These are phyloP conservation scores for Pachyuromys duprasi DNA, from an alignment of 2,797 vertebrate species.

Conservation along the genomic window DNA sequence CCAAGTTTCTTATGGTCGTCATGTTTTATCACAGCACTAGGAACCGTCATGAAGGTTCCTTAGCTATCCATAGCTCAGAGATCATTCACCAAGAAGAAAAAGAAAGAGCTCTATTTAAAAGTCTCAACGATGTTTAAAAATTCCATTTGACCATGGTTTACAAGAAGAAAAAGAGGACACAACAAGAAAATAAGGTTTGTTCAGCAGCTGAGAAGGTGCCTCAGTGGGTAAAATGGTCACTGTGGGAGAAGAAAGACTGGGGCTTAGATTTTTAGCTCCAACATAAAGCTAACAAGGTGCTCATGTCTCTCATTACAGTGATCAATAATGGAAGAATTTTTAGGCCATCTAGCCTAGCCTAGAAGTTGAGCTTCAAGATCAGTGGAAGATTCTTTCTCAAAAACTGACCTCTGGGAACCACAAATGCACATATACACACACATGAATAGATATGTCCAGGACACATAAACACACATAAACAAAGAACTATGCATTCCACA, in stretches of 20 bases:
- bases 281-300: background rate
- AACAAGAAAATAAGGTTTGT: background rate
- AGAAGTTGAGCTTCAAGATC: background rate
- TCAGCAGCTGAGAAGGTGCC: background rate
- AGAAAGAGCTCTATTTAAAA: background rate
- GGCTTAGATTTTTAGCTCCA: background rate
- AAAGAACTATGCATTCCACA: background rate
- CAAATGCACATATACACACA: background rate
- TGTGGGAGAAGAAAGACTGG: background rate
- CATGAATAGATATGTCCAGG: background rate
- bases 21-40: too few relatives aligned
- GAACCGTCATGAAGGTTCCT: too few relatives aligned
- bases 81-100: too few relatives aligned
- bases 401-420: background rate
- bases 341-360: background rate
- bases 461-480: background rate
- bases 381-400: background rate
- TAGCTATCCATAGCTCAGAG: too few relatives aligned
- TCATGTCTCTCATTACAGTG: background rate
- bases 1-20: too few relatives aligned
- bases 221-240: background rate
- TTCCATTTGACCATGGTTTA: background rate
- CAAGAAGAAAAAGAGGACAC: background rate
- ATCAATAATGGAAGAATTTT: background rate
- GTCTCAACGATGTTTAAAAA: background rate